Conservation (phyloP, 2,113 vertebrate genomes). For the Crotalus horridus region DNA sequence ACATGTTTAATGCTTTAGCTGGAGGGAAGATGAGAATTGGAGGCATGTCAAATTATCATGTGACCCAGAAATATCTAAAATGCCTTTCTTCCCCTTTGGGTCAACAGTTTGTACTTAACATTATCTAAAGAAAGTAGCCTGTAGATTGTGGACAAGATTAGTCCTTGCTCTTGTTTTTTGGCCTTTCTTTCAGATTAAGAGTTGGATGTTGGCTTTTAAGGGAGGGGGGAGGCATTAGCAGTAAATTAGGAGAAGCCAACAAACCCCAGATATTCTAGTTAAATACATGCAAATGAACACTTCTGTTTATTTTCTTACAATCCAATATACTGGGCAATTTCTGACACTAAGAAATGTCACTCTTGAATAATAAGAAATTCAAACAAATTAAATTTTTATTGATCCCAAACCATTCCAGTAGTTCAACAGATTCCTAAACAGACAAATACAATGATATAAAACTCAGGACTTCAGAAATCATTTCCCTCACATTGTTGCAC, state of each 20-base stretch:
- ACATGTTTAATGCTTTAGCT: conserved; percentile 69
- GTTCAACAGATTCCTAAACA: background rate
- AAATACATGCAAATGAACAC: background rate
- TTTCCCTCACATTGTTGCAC: background rate
- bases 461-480: background rate
- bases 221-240: conserved; percentile 30
- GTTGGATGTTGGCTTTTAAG: conserved; percentile 26
- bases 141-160: conserved; percentile 64
- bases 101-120: conserved; percentile 68
- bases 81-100: conserved; percentile 69
- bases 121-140: conserved; percentile 60
- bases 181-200: conserved; percentile 26
- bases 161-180: conserved; percentile 54
- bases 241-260: conserved; percentile 50
- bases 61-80: conserved; percentile 75
- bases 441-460: background rate
- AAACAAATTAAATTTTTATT: background rate
- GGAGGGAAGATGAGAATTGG: conserved; percentile 64
- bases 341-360: background rate
- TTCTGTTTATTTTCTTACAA: background rate
- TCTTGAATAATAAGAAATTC: background rate
- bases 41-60: conserved; percentile 68
- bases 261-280: conserved; percentile 11
- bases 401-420: background rate
- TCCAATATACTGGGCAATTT: background rate